A percentile compares a stretch with the other conserved stretches of the same genome.
Conservation (phyloP, 2,888 invertebrate genomes). For the Andrena chrysosceles region DNA sequence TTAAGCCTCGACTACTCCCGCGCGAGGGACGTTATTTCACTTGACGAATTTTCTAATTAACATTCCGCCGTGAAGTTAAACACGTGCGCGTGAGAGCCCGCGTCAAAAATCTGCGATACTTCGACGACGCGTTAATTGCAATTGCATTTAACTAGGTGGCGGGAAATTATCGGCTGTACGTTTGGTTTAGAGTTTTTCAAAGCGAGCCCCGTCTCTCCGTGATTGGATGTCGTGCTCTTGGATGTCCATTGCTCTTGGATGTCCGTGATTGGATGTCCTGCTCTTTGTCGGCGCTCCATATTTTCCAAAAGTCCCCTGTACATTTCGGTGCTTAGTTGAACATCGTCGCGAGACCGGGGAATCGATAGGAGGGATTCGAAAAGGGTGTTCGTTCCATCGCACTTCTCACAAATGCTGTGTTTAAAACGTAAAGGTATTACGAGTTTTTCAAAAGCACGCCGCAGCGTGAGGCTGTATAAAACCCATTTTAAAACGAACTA, state of each 20-base stretch:
- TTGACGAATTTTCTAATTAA: constrained; percentile 7
- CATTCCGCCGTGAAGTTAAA: neutral
- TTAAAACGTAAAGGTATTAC: constrained; percentile 60
- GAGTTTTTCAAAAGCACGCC: constrained; percentile 54
- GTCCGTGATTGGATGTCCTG: neutral
- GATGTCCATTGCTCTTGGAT: no score
- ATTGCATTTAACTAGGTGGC: neutral
- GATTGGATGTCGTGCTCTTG: constrained; percentile 8
- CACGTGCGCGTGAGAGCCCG: constrained; percentile 13
- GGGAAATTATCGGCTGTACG: constrained; percentile 11
- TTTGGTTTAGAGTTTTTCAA: neutral
- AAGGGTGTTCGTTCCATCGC: constrained; percentile 16
- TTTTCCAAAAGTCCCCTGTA: no score
- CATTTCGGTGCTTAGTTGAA: no score
- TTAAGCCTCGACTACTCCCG: neutral
- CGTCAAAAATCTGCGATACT: neutral
- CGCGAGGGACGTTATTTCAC: neutral
- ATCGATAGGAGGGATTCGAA: constrained; percentile 28
- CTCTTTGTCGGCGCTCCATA: neutral
- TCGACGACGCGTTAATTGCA: neutral
- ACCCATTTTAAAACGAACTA: constrained; percentile 50
- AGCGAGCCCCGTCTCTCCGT: neutral
- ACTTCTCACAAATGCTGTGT: constrained; percentile 39
- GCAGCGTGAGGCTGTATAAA: constrained; percentile 45
- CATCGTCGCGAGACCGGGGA: neutral